These are phyloP conservation scores for Trissolcus brochymenae DNA, from an alignment of 2,888 invertebrate genomes.

Conservation along the genomic window DNA sequence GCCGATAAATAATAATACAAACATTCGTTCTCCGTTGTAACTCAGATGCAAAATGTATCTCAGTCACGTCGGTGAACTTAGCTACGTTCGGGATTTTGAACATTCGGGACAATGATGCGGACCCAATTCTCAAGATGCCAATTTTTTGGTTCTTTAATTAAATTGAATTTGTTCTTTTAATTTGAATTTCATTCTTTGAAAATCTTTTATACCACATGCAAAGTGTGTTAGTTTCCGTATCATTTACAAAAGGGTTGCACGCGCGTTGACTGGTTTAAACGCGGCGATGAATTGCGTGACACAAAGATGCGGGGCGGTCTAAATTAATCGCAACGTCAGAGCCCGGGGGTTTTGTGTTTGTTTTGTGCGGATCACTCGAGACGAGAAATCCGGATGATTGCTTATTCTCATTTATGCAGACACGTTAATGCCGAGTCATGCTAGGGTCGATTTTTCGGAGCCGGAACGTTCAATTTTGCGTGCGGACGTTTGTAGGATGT, in stretches of 20 bases:
- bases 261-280: background rate
- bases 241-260: conserved; percentile 8
- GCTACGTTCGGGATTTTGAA: too few species aligned
- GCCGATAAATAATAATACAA: too few species aligned
- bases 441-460: conserved; percentile 46
- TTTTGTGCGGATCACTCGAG: conserved; percentile 39
- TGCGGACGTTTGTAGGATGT: conserved; percentile 53
- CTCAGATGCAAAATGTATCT: too few species aligned
- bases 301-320: conserved; percentile 19
- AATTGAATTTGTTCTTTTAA: too few species aligned
- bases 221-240: background rate
- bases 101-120: too few species aligned
- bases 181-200: too few species aligned
- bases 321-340: conserved; percentile 40
- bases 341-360: conserved; percentile 33
- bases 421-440: conserved; percentile 53
- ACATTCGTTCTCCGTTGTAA: too few species aligned
- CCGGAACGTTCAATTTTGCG: conserved; percentile 51
- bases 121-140: too few species aligned
- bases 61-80: too few species aligned
- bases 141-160: too few species aligned
- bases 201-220: too few species aligned
- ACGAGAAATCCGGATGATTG: conserved; percentile 42
- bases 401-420: conserved; percentile 50
- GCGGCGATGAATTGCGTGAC: conserved; percentile 24